phyloP scores from a whole-genome alignment of 1,140 invertebrate species.

The Heterodera carotae region DNA sequence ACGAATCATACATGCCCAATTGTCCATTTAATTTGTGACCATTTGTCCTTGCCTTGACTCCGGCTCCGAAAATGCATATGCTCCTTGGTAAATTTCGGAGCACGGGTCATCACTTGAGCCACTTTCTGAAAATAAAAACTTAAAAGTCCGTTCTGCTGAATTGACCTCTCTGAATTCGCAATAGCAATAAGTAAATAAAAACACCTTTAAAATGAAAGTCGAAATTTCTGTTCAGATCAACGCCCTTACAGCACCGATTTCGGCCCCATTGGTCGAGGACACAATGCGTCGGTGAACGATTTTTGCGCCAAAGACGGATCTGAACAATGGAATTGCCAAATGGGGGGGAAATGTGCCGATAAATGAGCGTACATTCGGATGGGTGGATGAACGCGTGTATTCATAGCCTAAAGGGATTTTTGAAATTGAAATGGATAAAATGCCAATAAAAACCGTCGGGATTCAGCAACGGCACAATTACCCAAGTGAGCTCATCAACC shows the following conservation, averaged over 20 bases:
- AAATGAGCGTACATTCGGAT: constrained; percentile 57
- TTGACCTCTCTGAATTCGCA: no score
- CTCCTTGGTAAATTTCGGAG: constrained; percentile 64
- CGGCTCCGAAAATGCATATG: constrained; percentile 62
- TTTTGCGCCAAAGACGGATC: constrained; percentile 63
- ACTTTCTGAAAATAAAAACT: constrained; percentile 46
- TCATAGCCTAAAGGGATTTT: constrained; percentile 56
- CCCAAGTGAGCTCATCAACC: constrained; percentile 68
- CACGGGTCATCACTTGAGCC: constrained; percentile 64
- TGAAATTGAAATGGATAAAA: constrained; percentile 54
- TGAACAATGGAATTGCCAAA: neutral
- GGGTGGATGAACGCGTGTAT: constrained; percentile 63
- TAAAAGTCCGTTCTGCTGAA: no score
- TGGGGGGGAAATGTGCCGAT: neutral
- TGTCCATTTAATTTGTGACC: no score
- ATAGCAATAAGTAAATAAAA: constrained; percentile 20
- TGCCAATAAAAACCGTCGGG: constrained; percentile 73
- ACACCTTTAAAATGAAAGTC: constrained; percentile 63
- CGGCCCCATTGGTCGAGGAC: constrained; percentile 56
- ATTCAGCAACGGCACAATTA: constrained; percentile 74
- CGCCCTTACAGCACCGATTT: constrained; percentile 56
- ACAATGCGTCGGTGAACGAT: constrained; percentile 53
- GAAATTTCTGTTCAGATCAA: constrained; percentile 63
- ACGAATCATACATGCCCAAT: no score
- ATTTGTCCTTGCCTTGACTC: constrained; percentile 49